Evolutionary conservation across 1,140 invertebrate genomes (phyloP).

Genomic region (Glossosoma conforme): DNA sequence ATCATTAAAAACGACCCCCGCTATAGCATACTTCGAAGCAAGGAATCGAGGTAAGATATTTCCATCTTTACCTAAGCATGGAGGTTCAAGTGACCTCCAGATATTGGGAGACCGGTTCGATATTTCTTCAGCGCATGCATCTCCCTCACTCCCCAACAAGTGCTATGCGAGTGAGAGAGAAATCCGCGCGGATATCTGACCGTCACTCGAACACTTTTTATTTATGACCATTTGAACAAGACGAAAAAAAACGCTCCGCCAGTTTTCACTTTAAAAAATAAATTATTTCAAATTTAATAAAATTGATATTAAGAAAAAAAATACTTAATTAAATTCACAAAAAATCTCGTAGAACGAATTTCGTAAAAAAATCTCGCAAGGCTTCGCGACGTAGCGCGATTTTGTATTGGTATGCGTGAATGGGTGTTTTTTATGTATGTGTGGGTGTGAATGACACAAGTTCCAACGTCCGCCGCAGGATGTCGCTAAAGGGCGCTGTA

Average conservation of each 20-base stretch:
- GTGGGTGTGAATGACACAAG: neutral
- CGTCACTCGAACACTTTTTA: slow-evolving; percentile 20
- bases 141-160: neutral
- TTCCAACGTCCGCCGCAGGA: neutral
- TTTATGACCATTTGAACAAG: slow-evolving; percentile 27
- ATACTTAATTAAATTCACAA: neutral
- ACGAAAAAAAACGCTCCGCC: too few relatives aligned
- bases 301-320: neutral
- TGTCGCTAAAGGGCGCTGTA: neutral
- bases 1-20: too few relatives aligned
- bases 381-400: too few relatives aligned
- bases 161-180: slow-evolving; percentile 11
- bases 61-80: slow-evolving; percentile 28
- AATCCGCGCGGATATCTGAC: slow-evolving; percentile 5
- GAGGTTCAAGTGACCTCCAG: slow-evolving; percentile 31
- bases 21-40: slow-evolving; percentile 10
- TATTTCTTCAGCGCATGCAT: slow-evolving; percentile 9
- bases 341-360: neutral
- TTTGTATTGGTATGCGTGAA: too few relatives aligned
- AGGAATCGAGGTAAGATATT: slow-evolving; percentile 15
- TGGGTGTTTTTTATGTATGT: too few relatives aligned
- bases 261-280: too few relatives aligned
- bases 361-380: neutral
- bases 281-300: neutral
- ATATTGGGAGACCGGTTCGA: slow-evolving; percentile 19